Conservation (phyloP, 2,888 invertebrate species). For the Drosophila gaucha region DNA sequence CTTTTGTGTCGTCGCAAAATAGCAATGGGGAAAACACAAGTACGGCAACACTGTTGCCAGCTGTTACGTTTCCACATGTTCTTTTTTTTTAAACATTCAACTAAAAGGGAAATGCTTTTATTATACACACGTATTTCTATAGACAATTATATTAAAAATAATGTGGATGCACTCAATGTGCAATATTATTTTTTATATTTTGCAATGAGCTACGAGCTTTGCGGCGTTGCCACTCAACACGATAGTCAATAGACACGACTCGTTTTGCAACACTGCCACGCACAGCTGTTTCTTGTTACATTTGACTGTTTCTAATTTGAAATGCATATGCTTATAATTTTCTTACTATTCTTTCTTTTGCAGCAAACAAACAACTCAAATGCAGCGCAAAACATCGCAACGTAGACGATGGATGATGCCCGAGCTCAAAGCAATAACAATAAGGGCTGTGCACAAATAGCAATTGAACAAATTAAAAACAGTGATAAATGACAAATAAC, state of each 20-base stretch:
- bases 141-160: neutral
- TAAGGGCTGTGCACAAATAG: slow-evolving; percentile 56
- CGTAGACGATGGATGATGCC: slow-evolving; percentile 60
- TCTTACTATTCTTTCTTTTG: neutral
- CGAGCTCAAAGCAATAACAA: slow-evolving; percentile 38
- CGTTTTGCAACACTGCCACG: slow-evolving; percentile 38
- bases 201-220: neutral
- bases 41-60: slow-evolving; percentile 33
- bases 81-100: neutral
- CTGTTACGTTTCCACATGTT: slow-evolving; percentile 24
- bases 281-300: slow-evolving; percentile 23
- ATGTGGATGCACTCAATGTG: neutral
- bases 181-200: neutral
- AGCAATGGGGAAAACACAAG: slow-evolving; percentile 19
- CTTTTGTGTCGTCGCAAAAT: slow-evolving; percentile 14
- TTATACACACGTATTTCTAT: neutral
- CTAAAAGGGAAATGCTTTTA: slow-evolving; percentile 32
- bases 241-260: slow-evolving; percentile 2
- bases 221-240: slow-evolving; percentile 43
- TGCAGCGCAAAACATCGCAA: slow-evolving; percentile 52
- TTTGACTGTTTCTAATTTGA: slow-evolving; percentile 41
- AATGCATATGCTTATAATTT: neutral
- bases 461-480: slow-evolving; percentile 29
- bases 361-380: slow-evolving; percentile 52
- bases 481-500: slow-evolving; percentile 76